Conservation (phyloP, 1,140 invertebrate species). For the Lycorma delicatula region DNA sequence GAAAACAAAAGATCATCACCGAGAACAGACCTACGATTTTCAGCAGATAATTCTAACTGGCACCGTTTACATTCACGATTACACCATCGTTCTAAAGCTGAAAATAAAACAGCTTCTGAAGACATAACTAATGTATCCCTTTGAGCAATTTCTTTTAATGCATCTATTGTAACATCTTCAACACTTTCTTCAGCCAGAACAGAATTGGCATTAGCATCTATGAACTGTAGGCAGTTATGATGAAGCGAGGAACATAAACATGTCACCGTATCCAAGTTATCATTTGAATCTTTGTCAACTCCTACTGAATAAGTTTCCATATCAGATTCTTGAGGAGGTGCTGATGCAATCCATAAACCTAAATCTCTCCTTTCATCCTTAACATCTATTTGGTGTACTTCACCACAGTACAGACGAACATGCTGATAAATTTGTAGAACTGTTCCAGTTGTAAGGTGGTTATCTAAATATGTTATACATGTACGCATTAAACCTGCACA, state of each 20-base stretch:
- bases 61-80: conserved; percentile 53
- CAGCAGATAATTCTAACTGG: conserved; percentile 49
- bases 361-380: conserved; percentile 22
- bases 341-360: conserved; percentile 21
- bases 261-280: conserved; percentile 37
- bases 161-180: conserved; percentile 51
- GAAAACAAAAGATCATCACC: conserved; percentile 51
- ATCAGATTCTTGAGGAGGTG: conserved; percentile 22
- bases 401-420: conserved; percentile 37
- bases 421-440: conserved; percentile 44
- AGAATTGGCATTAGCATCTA: conserved; percentile 48
- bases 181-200: conserved; percentile 54
- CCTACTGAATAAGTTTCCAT: conserved; percentile 37
- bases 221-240: conserved; percentile 35
- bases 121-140: conserved; percentile 49
- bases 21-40: conserved; percentile 51
- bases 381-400: background rate
- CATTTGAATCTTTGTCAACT: conserved; percentile 34
- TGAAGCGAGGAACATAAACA: conserved; percentile 48
- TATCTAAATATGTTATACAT: conserved; percentile 50
- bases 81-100: conserved; percentile 55
- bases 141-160: conserved; percentile 48
- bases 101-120: conserved; percentile 47
- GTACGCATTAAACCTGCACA: conserved; percentile 50
- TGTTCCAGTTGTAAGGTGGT: conserved; percentile 39